A percentile compares a stretch with the other conserved stretches of the same genome.
Conservation (phyloP, 2,113 vertebrate genomes). For the Alethe diademata region DNA sequence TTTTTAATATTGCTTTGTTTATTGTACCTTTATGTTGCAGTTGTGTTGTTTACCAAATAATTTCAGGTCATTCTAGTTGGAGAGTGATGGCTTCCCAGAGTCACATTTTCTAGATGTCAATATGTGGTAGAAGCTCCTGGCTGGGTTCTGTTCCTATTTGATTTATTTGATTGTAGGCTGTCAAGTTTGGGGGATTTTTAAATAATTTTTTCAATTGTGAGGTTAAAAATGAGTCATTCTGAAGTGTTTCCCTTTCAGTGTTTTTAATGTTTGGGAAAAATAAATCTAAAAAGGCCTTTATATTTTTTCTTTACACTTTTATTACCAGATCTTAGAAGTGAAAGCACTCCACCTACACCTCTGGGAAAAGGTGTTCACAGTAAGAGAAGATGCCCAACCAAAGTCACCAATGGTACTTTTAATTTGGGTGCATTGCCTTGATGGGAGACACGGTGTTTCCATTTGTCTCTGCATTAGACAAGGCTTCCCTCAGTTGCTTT, state of each 20-base stretch:
- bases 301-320: background rate
- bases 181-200: conserved; percentile 20
- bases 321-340: background rate
- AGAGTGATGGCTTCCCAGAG: conserved; percentile 52
- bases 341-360: background rate
- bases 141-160: conserved; percentile 23
- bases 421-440: background rate
- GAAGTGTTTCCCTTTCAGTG: conserved; percentile 17
- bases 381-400: background rate
- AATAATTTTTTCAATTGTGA: conserved; percentile 47
- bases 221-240: conserved; percentile 29
- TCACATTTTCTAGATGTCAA: conserved; percentile 24
- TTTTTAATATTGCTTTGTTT: conserved; percentile 60
- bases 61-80: conserved; percentile 7
- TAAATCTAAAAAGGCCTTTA: background rate
- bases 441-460: background rate
- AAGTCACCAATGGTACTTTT: background rate
- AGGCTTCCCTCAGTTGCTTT: background rate
- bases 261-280: conserved; percentile 14
- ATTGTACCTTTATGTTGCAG: conserved; percentile 39
- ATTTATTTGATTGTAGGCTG: conserved; percentile 61
- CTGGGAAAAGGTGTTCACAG: background rate
- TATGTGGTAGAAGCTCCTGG: conserved; percentile 22
- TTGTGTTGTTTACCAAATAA: conserved; percentile 59
- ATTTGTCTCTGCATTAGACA: background rate